A percentile compares a stretch with the other conserved stretches of the same genome.
Conservation (phyloP, 2,888 invertebrate genomes). For the Gastrophysa polygoni region DNA sequence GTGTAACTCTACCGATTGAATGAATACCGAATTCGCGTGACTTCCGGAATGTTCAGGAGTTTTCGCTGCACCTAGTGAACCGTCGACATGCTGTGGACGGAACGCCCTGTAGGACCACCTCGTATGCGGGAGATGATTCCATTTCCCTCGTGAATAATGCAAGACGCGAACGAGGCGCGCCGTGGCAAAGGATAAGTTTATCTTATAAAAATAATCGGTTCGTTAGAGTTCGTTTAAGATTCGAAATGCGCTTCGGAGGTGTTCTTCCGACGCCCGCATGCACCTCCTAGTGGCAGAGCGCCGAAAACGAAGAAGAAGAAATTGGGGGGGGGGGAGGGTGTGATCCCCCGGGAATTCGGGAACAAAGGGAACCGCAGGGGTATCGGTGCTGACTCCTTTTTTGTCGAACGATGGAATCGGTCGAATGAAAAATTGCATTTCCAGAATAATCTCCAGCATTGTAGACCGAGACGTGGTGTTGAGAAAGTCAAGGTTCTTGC, state of each 20-base stretch:
- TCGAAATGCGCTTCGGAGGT: constrained; percentile 48
- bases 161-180: constrained; percentile 20
- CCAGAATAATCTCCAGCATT: too few relatives aligned
- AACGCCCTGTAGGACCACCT: background rate
- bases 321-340: constrained; percentile 5
- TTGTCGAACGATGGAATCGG: too few relatives aligned
- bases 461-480: too few relatives aligned
- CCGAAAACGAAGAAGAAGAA: background rate
- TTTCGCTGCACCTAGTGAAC: too few relatives aligned
- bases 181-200: constrained; percentile 42
- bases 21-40: too few relatives aligned
- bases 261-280: constrained; percentile 50
- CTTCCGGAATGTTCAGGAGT: too few relatives aligned
- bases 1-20: too few relatives aligned
- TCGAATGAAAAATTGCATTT: too few relatives aligned
- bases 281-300: constrained; percentile 16
- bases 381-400: too few relatives aligned
- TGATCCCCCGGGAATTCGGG: constrained; percentile 48
- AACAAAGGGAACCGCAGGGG: constrained; percentile 47
- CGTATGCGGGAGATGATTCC: constrained; percentile 22
- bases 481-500: too few relatives aligned
- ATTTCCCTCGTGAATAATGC: constrained; percentile 42
- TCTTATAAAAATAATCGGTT: constrained; percentile 51
- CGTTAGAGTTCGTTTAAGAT: constrained; percentile 51
- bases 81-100: too few relatives aligned